These are phyloP conservation scores for Crocallis elinguaria DNA, from an alignment of 2,888 invertebrate genomes.

Conservation along the genomic window DNA sequence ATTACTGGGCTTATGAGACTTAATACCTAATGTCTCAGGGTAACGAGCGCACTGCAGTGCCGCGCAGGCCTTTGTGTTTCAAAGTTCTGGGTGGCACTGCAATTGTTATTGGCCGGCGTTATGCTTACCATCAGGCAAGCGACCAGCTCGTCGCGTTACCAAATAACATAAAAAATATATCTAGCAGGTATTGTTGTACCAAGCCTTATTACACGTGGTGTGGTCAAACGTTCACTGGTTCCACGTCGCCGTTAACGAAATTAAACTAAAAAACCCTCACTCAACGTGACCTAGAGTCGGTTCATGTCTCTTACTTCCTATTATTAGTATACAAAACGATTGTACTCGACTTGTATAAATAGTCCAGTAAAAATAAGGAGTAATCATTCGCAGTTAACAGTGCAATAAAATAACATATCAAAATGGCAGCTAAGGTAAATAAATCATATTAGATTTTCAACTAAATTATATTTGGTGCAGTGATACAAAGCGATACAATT, in stretches of 20 bases:
- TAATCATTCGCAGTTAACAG: constrained; percentile 78
- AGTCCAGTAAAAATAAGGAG: constrained; percentile 60
- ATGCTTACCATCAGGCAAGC: too few species aligned
- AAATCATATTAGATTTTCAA: not conserved
- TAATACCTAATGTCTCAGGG: too few species aligned
- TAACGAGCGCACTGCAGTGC: too few species aligned
- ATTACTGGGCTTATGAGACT: too few species aligned
- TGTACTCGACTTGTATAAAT: constrained; percentile 69
- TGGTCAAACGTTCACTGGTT: constrained; percentile 48
- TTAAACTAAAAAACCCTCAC: constrained; percentile 68
- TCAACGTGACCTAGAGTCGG: constrained; percentile 66
- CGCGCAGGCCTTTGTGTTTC: too few species aligned
- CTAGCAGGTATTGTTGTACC: not conserved
- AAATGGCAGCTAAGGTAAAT: constrained; percentile 82
- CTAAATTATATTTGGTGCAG: constrained; percentile 6
- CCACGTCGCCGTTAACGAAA: constrained; percentile 72
- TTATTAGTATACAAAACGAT: constrained; percentile 67
- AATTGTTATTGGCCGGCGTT: too few species aligned
- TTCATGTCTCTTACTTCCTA: constrained; percentile 77
- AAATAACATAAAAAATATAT: too few species aligned
- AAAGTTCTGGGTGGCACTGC: too few species aligned
- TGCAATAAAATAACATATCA: constrained; percentile 70
- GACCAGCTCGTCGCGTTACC: too few species aligned
- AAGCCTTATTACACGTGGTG: constrained; percentile 32
- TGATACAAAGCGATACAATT: not conserved